These are phyloP conservation scores for Strongylocentrotus purpuratus DNA, from an alignment of 35 echinoderm and acorn worm species.

Conservation along the genomic window DNA sequence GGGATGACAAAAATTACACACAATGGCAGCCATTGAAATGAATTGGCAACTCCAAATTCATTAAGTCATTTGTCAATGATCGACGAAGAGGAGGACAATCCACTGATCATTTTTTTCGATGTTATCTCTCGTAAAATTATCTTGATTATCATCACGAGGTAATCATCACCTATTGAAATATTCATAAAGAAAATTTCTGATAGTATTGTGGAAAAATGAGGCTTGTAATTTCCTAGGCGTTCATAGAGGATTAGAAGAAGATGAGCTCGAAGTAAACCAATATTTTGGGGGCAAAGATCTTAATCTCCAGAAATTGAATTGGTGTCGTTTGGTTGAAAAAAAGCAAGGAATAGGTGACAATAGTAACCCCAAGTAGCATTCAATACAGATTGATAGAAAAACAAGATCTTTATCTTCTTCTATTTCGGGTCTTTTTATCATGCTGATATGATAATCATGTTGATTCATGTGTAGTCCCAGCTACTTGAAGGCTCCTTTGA, in stretches of 20 bases:
- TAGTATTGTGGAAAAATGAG: background rate
- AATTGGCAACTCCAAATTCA: background rate
- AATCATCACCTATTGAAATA: background rate
- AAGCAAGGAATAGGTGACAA: background rate
- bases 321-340: background rate
- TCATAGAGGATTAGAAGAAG: background rate
- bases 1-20: background rate
- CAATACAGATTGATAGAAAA: background rate
- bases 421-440: background rate
- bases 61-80: background rate
- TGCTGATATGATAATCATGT: background rate
- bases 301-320: background rate
- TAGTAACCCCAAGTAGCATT: background rate
- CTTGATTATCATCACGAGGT: background rate
- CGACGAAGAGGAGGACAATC: background rate
- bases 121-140: background rate
- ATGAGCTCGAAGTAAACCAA: background rate
- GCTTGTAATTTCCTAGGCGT: background rate
- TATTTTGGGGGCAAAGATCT: background rate
- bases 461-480: background rate
- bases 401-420: background rate
- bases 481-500: background rate
- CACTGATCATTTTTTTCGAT: background rate
- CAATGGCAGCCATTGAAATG: background rate
- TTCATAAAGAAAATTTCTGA: background rate